phyloP scores from a whole-genome alignment of 2,888 invertebrate genomes.

The Portevinia maculata region DNA sequence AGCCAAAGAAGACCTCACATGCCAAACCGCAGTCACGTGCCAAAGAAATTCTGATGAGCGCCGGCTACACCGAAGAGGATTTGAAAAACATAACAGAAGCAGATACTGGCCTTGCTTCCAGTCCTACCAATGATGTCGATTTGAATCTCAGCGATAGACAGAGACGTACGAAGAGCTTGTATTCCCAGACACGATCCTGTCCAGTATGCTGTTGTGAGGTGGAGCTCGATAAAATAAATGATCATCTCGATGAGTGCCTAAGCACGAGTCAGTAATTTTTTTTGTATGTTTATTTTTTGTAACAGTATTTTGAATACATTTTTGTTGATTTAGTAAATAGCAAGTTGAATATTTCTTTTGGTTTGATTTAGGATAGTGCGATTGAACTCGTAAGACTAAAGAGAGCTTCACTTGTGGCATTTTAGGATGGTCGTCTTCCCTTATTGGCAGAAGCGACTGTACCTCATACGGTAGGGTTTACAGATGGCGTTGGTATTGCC shows the following conservation, averaged over 20 bases:
- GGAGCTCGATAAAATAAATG: conserved; percentile 78
- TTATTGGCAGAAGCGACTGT: too few relatives aligned
- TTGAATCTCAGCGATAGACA: conserved; percentile 47
- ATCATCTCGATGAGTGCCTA: conserved; percentile 79
- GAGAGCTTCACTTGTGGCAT: too few relatives aligned
- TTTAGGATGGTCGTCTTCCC: too few relatives aligned
- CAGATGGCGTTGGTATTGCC: too few relatives aligned
- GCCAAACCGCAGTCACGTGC: conserved; percentile 28
- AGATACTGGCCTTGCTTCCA: neutral
- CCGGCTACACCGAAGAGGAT: conserved; percentile 78
- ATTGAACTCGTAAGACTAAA: too few relatives aligned
- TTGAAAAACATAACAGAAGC: conserved; percentile 60
- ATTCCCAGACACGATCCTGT: conserved; percentile 78
- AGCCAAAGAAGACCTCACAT: conserved; percentile 18
- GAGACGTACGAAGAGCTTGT: conserved; percentile 77
- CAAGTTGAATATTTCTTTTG: too few relatives aligned
- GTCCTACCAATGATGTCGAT: conserved; percentile 38
- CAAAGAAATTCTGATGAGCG: conserved; percentile 75
- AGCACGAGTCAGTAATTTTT: conserved; percentile 15
- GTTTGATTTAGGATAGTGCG: too few relatives aligned
- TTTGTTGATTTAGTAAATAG: neutral
- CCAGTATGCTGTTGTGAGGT: conserved; percentile 80
- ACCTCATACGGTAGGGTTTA: too few relatives aligned
- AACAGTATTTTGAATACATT: neutral
- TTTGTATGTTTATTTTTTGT: neutral